Conservation (phyloP, 53 echinoderm and acorn worm genomes). For the Zoroaster sp. region DNA sequence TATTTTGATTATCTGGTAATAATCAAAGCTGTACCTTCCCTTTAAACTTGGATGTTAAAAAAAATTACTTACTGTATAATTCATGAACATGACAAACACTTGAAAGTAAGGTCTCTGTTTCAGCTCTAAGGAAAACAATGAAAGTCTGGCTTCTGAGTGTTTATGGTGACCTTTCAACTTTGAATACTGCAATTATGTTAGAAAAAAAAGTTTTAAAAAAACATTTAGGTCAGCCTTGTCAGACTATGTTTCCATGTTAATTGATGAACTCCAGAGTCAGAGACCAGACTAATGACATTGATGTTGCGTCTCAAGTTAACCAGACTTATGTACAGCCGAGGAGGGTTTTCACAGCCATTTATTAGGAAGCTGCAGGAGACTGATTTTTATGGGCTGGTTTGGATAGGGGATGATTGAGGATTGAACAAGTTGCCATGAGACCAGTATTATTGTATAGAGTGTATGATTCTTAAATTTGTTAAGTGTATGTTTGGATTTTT, state of each 20-base stretch:
- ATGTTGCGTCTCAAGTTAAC: neutral
- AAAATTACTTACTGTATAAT: neutral
- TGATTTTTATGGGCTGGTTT: too few relatives aligned
- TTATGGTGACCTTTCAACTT: constrained; percentile 26
- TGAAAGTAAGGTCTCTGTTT: neutral
- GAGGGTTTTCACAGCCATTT: too few relatives aligned
- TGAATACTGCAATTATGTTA: neutral
- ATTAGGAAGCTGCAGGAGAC: too few relatives aligned
- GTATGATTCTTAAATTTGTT: too few relatives aligned
- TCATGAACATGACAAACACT: neutral
- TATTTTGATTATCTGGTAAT: too few relatives aligned
- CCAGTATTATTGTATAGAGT: too few relatives aligned
- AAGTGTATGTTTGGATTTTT: too few relatives aligned
- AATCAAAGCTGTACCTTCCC: too few relatives aligned
- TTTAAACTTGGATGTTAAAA: too few relatives aligned
- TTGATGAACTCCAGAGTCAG: constrained; percentile 26
- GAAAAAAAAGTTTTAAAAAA: neutral
- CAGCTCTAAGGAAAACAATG: neutral
- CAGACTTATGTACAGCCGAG: neutral
- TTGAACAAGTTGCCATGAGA: too few relatives aligned
- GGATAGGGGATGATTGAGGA: too few relatives aligned
- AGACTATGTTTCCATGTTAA: constrained; percentile 26
- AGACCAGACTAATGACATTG: neutral
- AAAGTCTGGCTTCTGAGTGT: neutral
- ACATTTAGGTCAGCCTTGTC: constrained; percentile 7